phyloP scores from a whole-genome alignment of 2,113 vertebrate genomes.

The human region GRCh38 chr4:140525001-140525500 shows the following conservation, averaged over 20 bases:
- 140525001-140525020: not conserved
- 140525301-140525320: not conserved
- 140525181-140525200: not conserved
- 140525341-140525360: not conserved
- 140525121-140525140: not conserved
- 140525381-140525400: constrained; percentile 49
- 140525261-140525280: constrained; percentile 37
- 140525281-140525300: not conserved
- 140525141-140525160: not conserved
- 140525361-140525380: constrained; percentile 8
- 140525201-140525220: constrained; percentile 27
- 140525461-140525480: constrained; percentile 91
- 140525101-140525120: not conserved
- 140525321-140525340: constrained; percentile 20
- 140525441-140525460: constrained; percentile 93
- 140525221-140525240: not conserved
- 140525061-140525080: not conserved
- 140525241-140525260: not conserved
- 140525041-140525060: not conserved
- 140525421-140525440: constrained; percentile 88
- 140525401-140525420: constrained; percentile 69
- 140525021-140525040: not conserved
- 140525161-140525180: not conserved
- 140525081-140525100: constrained; percentile 2
- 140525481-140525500: constrained; percentile 94